Percentiles rank a stretch among this genome's conserved stretches.
These are phyloP conservation scores for Campaea margaritaria DNA, from an alignment of 2,888 invertebrate species.

Conservation along the genomic window DNA sequence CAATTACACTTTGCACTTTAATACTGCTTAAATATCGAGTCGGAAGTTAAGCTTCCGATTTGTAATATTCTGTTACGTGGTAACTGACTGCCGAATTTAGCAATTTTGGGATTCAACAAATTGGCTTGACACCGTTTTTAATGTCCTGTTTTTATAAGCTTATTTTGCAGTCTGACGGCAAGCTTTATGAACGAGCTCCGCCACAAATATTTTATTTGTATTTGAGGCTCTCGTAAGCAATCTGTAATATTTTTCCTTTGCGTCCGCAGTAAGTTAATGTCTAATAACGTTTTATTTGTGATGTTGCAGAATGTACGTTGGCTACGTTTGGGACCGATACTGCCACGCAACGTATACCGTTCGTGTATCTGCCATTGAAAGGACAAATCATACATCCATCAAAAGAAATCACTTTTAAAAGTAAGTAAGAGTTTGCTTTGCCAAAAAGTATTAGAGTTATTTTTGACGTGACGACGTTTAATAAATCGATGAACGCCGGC, in stretches of 20 bases:
- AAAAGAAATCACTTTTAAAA: conserved; percentile 92
- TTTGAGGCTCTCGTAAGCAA: not conserved
- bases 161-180: conserved; percentile 5
- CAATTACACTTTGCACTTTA: no score
- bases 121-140: conserved; percentile 38
- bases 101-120: not conserved
- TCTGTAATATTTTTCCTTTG: not conserved
- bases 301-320: conserved; percentile 89
- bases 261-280: not conserved
- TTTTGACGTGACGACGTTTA: no score
- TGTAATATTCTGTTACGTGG: not conserved
- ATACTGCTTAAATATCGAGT: not conserved
- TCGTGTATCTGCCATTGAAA: conserved; percentile 93
- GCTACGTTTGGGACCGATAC: conserved; percentile 91
- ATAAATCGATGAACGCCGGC: no score
- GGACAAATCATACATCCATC: conserved; percentile 96
- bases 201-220: conserved; percentile 1
- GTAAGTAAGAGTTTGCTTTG: conserved; percentile 71
- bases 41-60: not conserved
- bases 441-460: no score
- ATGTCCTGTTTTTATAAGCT: conserved; percentile 44
- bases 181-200: conserved; percentile 52
- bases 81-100: conserved; percentile 1
- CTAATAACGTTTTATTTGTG: not conserved
- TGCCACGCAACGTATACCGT: conserved; percentile 91